A percentile compares a stretch with the other conserved stretches of the same genome.
These are phyloP conservation scores for Machimus rusticus DNA, from an alignment of 2,888 invertebrate genomes.

Conservation along the genomic window DNA sequence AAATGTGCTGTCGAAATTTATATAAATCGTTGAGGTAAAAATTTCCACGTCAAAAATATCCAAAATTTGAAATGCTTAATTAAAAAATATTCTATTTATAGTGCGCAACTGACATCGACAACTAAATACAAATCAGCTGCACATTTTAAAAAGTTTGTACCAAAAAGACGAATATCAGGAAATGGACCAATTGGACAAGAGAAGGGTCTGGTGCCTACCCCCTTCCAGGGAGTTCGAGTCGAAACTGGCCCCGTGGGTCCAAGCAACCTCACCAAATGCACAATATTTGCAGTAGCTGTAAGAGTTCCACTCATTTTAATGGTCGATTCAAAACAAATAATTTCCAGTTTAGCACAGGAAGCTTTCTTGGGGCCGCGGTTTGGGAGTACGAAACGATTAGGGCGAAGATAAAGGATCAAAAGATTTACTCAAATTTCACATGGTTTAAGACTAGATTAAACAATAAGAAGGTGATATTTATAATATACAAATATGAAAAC, in stretches of 20 bases:
- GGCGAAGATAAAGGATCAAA: slow-evolving; percentile 11
- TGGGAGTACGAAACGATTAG: slow-evolving; percentile 84
- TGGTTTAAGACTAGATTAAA: slow-evolving; percentile 64
- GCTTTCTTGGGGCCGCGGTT: slow-evolving; percentile 78
- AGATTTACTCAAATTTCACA: slow-evolving; percentile 51
- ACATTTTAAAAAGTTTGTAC: background rate
- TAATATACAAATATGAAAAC: background rate
- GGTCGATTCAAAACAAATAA: background rate
- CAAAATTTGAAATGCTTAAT: background rate
- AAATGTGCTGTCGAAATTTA: slow-evolving; percentile 6
- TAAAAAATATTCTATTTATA: background rate
- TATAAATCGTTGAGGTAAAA: background rate
- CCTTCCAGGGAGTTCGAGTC: slow-evolving; percentile 29
- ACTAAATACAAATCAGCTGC: background rate
- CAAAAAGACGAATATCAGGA: background rate
- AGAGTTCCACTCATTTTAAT: background rate
- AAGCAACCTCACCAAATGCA: slow-evolving; percentile 36
- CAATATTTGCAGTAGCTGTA: slow-evolving; percentile 45
- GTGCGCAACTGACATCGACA: background rate
- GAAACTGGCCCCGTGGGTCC: slow-evolving; percentile 30
- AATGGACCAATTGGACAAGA: background rate
- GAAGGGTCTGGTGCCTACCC: slow-evolving; percentile 9
- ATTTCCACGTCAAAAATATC: background rate
- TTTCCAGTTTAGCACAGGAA: slow-evolving; percentile 70
- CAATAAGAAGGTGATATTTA: background rate